Evolutionary conservation across 2,797 vertebrate species (phyloP), one percentile per base, ranked within the genome.

Genomic region (Chromis chromis): DNA sequence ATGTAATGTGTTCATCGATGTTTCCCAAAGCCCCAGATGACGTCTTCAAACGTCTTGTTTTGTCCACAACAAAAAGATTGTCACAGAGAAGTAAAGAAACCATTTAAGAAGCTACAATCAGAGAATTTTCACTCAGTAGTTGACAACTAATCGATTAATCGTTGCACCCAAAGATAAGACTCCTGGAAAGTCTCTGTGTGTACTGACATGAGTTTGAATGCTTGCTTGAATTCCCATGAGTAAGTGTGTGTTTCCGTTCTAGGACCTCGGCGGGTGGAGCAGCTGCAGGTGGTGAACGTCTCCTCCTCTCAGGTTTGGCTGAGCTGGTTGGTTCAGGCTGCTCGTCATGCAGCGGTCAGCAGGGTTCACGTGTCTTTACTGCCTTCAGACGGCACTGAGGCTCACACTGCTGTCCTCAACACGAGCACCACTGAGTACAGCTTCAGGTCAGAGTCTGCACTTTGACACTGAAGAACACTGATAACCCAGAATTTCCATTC

Each of bases 211-310:
- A 56, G 48, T 50, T 40, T 75, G 19, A 49, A 27, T 58, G 25
- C 27, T 31, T 61, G 49, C 21, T 24, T 12, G 6, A 3, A 19
- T 71, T 52, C 58, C n/a, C 13, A n/a, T 14, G 3, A 42, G 46
- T 65, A 31, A 59, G 24, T 60, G 2, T 68, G 65, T 83, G 54
- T 81, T 61, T 86, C 12, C 78, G 50, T 66, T 12, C 5, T 14
- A 98, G 98, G 97, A 76, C 98, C 98, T 21, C 95, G 86, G 53
- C 94, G 93, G 22, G 95, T 96, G 72, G 97, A 98, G 90, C 94
- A 96, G 86, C 94, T 98, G 67, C 94, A 96, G 84, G 94, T 97
- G 86, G 90, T 86, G 52, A 97, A 97, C 0, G 94, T 96, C 77
- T 95, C 97, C 0, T 96, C 97, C 70, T 96, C 94, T 14, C 74